Percentiles rank a stretch among this genome's conserved stretches.
Conservation (phyloP, 1,140 invertebrate genomes). For the Musca vetustissima region DNA sequence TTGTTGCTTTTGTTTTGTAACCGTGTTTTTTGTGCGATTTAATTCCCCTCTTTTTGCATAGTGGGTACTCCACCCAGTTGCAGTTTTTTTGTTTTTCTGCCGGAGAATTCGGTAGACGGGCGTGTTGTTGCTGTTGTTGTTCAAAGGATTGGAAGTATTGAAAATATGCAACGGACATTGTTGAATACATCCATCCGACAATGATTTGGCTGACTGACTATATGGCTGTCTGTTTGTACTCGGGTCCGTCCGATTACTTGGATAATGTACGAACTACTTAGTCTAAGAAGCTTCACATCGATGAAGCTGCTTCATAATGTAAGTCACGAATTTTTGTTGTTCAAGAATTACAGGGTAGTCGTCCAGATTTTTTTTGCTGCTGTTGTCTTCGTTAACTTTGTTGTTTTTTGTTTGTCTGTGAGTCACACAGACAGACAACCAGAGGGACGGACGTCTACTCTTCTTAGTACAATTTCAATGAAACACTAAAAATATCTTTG, state of each 20-base stretch:
- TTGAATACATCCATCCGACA: no score
- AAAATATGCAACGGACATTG: neutral
- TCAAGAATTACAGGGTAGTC: conserved; percentile 21
- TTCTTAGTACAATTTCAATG: conserved; percentile 18
- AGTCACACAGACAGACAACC: no score
- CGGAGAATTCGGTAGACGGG: no score
- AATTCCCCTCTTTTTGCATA: neutral
- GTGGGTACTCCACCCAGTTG: conserved; percentile 14
- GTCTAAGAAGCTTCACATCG: no score
- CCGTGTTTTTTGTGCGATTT: no score
- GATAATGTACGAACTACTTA: no score
- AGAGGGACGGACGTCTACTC: no score
- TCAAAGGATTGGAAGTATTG: conserved; percentile 2
- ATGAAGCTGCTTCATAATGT: conserved; percentile 11
- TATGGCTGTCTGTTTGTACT: neutral
- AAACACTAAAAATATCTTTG: conserved; percentile 26
- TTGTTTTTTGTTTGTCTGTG: neutral
- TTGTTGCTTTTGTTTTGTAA: no score
- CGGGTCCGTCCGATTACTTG: neutral
- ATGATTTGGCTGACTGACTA: no score
- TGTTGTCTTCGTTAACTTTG: neutral
- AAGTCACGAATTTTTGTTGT: conserved; percentile 25
- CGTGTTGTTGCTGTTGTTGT: no score
- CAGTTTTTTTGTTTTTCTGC: no score
- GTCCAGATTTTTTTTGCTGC: conserved; percentile 13